Base-by-base conservation (phyloP, 2,797 vertebrate genomes). In the Gadopsis bispinosus region DNA sequence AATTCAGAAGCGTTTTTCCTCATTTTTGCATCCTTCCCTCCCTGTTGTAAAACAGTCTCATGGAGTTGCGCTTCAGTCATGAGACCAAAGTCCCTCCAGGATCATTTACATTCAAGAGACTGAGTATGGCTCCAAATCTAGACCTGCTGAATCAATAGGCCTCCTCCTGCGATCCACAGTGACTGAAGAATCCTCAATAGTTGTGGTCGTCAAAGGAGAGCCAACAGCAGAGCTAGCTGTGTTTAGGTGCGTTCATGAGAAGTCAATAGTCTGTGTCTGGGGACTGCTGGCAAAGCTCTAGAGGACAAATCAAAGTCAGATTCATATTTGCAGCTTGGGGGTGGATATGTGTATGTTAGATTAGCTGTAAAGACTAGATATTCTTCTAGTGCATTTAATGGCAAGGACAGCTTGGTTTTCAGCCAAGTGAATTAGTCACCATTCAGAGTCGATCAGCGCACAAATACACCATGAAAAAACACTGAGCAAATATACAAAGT, bases 221-320 rank as follows among this genome's bases (percentile, higher is more conserved):
- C 73, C 61, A 58, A 69, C 73, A 72, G 65, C 80, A 81, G 70
- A 71, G 77, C 80, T 65, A 51, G 50, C 79, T 73, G 75, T 81
- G 83, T 87, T 88, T 73, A 66, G 54, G 69, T 69, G 79, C 66
- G 74, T 83, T 86, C 84, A 76, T 50, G 17, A 75, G 16, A 45
- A 79, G 78, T 88, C 77, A 85, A 82, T 86, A 88, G 50, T 69
- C 39, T 76, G 75, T 66, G 62, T 85, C 61, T 61, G 31, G 73
- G 80, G 79, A 84, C 22, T 43, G 73, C 51, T 63, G 73, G n/a
- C 19, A 31, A 81, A 69, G 74, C 81, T 80, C 66, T 61, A 64
- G 77, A 86, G 81, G 80, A 86, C 86, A 81, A 91, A 87, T 83
- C 80, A 91, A 91, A 89, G 83, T 87, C 66, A 85, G 55, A 87